Base-by-base conservation (phyloP, 2,113 vertebrate genomes). In the Myocastor coypus region DNA sequence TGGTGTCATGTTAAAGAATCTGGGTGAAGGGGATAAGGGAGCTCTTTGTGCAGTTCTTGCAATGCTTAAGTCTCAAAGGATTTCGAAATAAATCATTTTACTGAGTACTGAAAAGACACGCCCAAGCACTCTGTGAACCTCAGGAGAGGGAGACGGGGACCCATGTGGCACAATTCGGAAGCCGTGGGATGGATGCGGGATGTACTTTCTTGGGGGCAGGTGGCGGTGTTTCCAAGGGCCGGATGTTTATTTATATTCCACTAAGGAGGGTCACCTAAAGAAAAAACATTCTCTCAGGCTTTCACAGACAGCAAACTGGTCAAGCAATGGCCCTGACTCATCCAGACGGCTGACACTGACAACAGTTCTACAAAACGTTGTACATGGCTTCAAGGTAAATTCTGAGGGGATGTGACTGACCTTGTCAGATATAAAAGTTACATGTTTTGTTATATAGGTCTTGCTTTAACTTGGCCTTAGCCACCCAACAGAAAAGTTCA, bases 51-150 rank as follows among this genome's bases (percentile, higher is more conserved):
- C 46, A 28, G 22, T 83, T 83, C 66, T 95, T 73, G 57, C 20
- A 40, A 30, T 10, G 16, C 63, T 16, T 34, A 61, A 87, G 22
- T 61, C 90, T n/a, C 37, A 89, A 87, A 90, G 42, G 52, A 93
- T 87, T 91, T 96, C 82, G 92, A 87, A 92, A 69, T 61, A 71
- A 75, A 61, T 92, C 24, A 64, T 90, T 69, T 81, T 46, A 2
- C 16, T 34, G 63, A 68, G 50, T 55, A 68, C 42, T 59, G n/a
- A 24, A 42, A 13, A 87, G 2, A 32, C 4, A 24, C 5, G 30
- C 26, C 9, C n/a, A 34, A 69, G 66, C 16, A 0, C 37, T 63
- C 57, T 28, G 73, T 13, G 55, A 71, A 52, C 26, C 59, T 16
- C 22, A 26, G 55, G 16, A 26, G n/a, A 2, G 30, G 20, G 32